A percentile compares a stretch with the other conserved stretches of the same genome.
These are phyloP conservation scores for Sebastes kiyomatsui DNA, from an alignment of 2,797 vertebrate genomes.

Conservation along the genomic window DNA sequence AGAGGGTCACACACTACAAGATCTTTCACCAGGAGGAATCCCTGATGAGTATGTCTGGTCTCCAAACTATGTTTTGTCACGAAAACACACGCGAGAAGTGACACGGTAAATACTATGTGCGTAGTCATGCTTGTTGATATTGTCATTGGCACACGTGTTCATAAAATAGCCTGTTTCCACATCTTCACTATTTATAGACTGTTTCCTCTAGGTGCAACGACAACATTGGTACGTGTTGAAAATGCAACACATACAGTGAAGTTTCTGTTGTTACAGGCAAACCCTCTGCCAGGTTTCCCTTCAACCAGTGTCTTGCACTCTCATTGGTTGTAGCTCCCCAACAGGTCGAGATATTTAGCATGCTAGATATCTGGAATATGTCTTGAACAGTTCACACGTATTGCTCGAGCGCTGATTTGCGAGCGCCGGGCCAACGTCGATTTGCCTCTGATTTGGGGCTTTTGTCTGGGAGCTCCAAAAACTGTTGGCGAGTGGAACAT, in stretches of 20 bases:
- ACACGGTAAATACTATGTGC: accelerated
- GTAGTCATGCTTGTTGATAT: too few species aligned
- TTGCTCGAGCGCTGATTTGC: too few species aligned
- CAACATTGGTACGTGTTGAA: neutral
- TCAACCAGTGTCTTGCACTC: neutral
- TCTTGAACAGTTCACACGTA: too few species aligned
- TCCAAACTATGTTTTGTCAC: neutral
- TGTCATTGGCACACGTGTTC: neutral
- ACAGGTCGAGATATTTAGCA: neutral
- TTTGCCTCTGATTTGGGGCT: too few species aligned
- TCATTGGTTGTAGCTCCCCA: neutral
- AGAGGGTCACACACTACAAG: neutral
- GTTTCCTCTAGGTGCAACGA: neutral
- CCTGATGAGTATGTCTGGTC: neutral
- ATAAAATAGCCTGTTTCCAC: neutral
- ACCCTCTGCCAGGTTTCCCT: neutral
- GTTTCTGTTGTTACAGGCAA: neutral
- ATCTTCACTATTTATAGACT: neutral
- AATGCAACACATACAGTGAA: neutral
- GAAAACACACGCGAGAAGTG: neutral
- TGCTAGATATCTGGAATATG: neutral
- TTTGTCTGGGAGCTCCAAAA: too few species aligned
- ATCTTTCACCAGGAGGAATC: neutral
- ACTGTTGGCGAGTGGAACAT: too few species aligned
- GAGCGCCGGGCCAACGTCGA: accelerated